Evolutionary conservation across 2,888 invertebrate genomes (phyloP), one percentile per base, ranked within the genome.

Genomic region (Eupithecia centaureata): DNA sequence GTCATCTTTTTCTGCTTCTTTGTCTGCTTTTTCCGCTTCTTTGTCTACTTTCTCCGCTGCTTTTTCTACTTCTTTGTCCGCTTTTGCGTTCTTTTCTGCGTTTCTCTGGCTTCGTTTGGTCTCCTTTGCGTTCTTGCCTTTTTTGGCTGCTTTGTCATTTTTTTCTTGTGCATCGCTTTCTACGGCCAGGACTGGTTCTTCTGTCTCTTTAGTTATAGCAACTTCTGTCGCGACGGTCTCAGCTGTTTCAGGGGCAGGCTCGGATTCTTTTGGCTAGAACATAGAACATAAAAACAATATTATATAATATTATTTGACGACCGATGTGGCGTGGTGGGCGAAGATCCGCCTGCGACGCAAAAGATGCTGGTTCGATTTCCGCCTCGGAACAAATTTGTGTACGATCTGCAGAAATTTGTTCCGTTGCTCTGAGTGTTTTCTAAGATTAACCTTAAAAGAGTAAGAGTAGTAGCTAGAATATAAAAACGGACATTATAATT

Each of bases 261-360:
- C 73, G 8, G 68, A 10, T 61, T 73, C 71, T 47, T 69, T 72
- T 27, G 54, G 30, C 74, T 75, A 65, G 60, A 68, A 66, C 18
- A 32, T 47, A 15, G n/a, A n/a, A n/a, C n/a, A n/a, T n/a, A 52
- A 8, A 51, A 51, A 15, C 15, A 42, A 18, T n/a, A n/a, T n/a
- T n/a, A n/a, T n/a, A n/a, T n/a, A n/a, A n/a, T n/a, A n/a, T n/a
- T n/a, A n/a, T n/a, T n/a, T n/a, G n/a, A n/a, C n/a, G n/a, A n/a
- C n/a, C n/a, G n/a, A n/a, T n/a, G n/a, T n/a, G n/a, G n/a, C n/a
- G n/a, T n/a, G n/a, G n/a, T n/a, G n/a, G n/a, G n/a, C n/a, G n/a
- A n/a, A n/a, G n/a, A n/a, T n/a, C n/a, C n/a, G n/a, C n/a, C n/a
- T n/a, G n/a, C n/a, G n/a, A n/a, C n/a, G n/a, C n/a, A n/a, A n/a